These are phyloP conservation scores for Prietella phreatophila DNA, from an alignment of 2,113 vertebrate species.

Conservation along the genomic window DNA sequence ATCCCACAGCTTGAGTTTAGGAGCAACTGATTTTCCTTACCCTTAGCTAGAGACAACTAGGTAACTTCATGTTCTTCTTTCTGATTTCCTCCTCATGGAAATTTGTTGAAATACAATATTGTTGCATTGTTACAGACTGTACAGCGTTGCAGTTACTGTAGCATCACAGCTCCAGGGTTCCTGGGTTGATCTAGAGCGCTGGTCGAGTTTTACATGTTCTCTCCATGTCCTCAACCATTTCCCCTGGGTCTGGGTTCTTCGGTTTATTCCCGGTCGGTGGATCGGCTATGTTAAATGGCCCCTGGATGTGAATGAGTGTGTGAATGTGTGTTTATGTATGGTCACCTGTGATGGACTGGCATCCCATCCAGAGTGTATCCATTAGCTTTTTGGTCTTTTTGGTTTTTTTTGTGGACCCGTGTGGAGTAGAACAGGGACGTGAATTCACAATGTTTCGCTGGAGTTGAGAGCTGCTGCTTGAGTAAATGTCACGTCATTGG, in stretches of 20 bases:
- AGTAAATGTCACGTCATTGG: slow-evolving; percentile 67
- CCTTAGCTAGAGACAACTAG: not conserved
- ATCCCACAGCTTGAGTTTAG: not conserved
- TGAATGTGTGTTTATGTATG: not conserved
- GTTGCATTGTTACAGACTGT: not conserved
- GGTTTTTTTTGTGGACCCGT: not conserved
- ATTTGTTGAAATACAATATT: not conserved
- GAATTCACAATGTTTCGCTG: slow-evolving; percentile 28
- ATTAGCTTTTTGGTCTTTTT: not conserved
- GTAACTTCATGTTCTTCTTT: not conserved
- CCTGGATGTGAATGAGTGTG: not conserved
- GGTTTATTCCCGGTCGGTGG: not conserved
- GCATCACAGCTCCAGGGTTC: not conserved
- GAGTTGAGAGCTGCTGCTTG: slow-evolving; percentile 26
- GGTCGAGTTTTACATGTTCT: not conserved
- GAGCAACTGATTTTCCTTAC: not conserved
- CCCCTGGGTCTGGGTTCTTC: not conserved
- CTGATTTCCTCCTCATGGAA: not conserved
- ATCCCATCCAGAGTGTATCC: not conserved
- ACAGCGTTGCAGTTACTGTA: not conserved
- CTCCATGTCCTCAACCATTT: not conserved
- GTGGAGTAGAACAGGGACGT: not conserved
- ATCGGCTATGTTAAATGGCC: not conserved
- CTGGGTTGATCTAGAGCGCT: not conserved
- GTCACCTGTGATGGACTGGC: not conserved